Evolutionary conservation across 2,888 invertebrate species (phyloP).

Genomic region (Calameuta idolon): DNA sequence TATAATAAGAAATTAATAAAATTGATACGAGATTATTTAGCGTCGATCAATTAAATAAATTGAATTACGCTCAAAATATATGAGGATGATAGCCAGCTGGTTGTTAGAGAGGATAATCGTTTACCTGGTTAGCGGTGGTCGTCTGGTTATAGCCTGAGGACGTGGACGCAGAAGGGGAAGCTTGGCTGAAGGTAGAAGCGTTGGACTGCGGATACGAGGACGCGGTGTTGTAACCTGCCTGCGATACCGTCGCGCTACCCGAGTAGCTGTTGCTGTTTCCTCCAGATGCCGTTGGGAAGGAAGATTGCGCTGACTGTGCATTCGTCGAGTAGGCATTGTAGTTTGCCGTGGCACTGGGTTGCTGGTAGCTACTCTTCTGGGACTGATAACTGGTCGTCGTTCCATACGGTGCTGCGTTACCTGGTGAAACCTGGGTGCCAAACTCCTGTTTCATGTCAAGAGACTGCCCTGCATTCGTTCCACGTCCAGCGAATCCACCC

Average conservation of each 20-base stretch:
- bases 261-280: constrained; percentile 67
- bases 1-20: neutral
- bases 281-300: constrained; percentile 70
- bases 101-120: neutral
- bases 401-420: constrained; percentile 43
- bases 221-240: constrained; percentile 56
- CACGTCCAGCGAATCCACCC: constrained; percentile 50
- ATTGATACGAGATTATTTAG: neutral
- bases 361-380: constrained; percentile 66
- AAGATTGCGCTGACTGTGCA: constrained; percentile 68
- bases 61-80: neutral
- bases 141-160: constrained; percentile 60
- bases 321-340: constrained; percentile 68
- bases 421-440: constrained; percentile 57
- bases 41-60: neutral
- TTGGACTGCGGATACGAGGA: constrained; percentile 59
- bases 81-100: neutral
- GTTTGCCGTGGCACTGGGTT: constrained; percentile 58
- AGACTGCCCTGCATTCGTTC: constrained; percentile 43
- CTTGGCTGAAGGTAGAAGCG: constrained; percentile 60
- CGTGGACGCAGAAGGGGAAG: constrained; percentile 56
- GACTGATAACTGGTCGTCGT: constrained; percentile 52
- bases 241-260: constrained; percentile 57
- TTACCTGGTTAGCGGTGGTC: constrained; percentile 59
- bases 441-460: constrained; percentile 58